phyloP scores from a whole-genome alignment of 2,797 vertebrate species.

The Remorina albescens region DNA sequence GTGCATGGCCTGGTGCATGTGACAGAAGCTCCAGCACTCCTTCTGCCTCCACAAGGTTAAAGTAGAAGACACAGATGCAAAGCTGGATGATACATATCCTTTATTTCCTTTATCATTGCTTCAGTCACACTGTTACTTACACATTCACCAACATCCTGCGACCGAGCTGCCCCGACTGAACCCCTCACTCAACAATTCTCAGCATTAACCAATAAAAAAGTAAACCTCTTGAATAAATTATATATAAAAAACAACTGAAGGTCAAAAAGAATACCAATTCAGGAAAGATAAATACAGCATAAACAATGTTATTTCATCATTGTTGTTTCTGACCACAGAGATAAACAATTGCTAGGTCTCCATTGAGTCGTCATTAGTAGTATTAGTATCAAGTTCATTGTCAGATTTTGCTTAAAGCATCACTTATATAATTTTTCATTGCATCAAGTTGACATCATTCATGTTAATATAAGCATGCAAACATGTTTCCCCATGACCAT shows the following conservation, averaged over 20 bases:
- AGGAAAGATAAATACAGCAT: conserved; percentile 83
- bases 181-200: conserved; percentile 70
- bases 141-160: conserved; percentile 70
- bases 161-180: conserved; percentile 69
- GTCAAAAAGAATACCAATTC: conserved; percentile 76
- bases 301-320: conserved; percentile 79
- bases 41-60: conserved; percentile 24
- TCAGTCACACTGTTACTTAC: conserved; percentile 74
- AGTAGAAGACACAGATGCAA: conserved; percentile 41
- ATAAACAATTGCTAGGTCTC: conserved; percentile 76
- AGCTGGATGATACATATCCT: conserved; percentile 82
- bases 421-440: conserved; percentile 85
- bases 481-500: conserved; percentile 83
- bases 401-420: conserved; percentile 83
- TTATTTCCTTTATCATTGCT: conserved; percentile 82
- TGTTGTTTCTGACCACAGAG: conserved; percentile 74
- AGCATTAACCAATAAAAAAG: conserved; percentile 84
- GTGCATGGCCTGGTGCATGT: conserved; percentile 36
- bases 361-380: conserved; percentile 81
- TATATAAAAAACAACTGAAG: conserved; percentile 70
- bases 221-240: conserved; percentile 82
- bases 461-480: conserved; percentile 90
- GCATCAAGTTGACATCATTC: conserved; percentile 89
- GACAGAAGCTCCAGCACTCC: conserved; percentile 35
- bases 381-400: conserved; percentile 85